Conservation (phyloP, 1,140 invertebrate genomes). For the Listronotus bonariensis region DNA sequence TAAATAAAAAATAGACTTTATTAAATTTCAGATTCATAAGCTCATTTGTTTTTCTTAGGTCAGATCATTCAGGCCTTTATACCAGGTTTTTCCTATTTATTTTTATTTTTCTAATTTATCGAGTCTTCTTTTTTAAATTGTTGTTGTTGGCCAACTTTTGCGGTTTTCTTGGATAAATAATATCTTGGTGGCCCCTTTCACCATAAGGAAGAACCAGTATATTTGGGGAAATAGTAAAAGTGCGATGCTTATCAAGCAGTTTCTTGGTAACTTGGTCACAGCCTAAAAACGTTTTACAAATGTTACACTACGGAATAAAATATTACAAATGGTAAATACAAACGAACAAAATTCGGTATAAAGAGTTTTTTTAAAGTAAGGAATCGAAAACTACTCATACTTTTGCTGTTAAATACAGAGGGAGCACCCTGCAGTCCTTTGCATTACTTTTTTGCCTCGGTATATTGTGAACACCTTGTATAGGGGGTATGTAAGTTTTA, state of each 20-base stretch:
- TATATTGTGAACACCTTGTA: too few species aligned
- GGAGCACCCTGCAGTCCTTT: too few species aligned
- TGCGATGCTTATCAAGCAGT: conserved; percentile 67
- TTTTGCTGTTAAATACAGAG: too few species aligned
- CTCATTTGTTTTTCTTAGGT: conserved; percentile 5
- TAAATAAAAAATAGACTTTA: conserved; percentile 13
- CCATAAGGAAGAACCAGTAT: conserved; percentile 74
- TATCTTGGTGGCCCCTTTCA: conserved; percentile 65
- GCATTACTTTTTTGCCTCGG: too few species aligned
- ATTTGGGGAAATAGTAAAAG: conserved; percentile 69
- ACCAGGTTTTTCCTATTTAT: neutral
- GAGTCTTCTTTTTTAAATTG: conserved; percentile 30
- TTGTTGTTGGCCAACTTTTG: conserved; percentile 34
- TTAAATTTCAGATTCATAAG: neutral
- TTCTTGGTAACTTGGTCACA: conserved; percentile 60
- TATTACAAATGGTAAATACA: too few species aligned
- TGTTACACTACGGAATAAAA: conserved; percentile 18
- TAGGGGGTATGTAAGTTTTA: too few species aligned
- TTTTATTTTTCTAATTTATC: conserved; percentile 10
- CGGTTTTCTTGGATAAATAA: conserved; percentile 40
- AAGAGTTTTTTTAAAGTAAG: too few species aligned
- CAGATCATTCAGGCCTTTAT: neutral
- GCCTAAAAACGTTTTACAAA: conserved; percentile 55
- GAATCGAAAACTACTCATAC: too few species aligned
- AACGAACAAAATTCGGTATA: conserved; percentile 17